These are phyloP conservation scores for Schizopygopsis pylzovi DNA, from an alignment of 2,797 vertebrate species.

Conservation along the genomic window DNA sequence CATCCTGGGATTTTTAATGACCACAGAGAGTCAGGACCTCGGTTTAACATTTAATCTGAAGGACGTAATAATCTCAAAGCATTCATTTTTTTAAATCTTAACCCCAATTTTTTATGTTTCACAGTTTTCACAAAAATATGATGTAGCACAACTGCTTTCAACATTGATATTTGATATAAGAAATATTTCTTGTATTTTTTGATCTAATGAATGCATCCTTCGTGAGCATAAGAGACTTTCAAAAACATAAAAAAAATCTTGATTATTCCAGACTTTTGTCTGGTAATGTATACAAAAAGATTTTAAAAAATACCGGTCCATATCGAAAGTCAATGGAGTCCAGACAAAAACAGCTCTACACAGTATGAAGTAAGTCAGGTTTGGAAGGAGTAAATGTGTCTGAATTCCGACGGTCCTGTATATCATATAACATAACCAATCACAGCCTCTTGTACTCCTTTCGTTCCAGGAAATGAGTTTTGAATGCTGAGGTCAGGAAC, in stretches of 20 bases:
- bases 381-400: background rate
- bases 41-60: no score
- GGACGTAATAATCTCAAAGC: background rate
- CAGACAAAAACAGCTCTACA: background rate
- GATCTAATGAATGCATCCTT: no score
- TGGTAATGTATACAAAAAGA: background rate
- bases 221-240: background rate
- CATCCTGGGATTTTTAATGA: no score
- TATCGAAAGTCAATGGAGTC: background rate
- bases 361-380: background rate
- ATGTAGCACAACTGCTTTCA: background rate
- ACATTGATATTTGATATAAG: background rate
- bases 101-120: background rate
- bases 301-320: no score
- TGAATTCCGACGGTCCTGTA: background rate
- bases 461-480: conserved; percentile 20
- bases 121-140: background rate
- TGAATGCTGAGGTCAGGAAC: conserved; percentile 35
- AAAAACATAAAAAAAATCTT: background rate
- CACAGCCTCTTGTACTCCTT: background rate
- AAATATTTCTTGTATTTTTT: background rate
- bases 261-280: background rate
- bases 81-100: background rate
- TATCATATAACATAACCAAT: conserved; percentile 3
- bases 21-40: no score